Base-by-base conservation (phyloP, 2,797 vertebrate genomes). In the Babyrousa celebensis region DNA sequence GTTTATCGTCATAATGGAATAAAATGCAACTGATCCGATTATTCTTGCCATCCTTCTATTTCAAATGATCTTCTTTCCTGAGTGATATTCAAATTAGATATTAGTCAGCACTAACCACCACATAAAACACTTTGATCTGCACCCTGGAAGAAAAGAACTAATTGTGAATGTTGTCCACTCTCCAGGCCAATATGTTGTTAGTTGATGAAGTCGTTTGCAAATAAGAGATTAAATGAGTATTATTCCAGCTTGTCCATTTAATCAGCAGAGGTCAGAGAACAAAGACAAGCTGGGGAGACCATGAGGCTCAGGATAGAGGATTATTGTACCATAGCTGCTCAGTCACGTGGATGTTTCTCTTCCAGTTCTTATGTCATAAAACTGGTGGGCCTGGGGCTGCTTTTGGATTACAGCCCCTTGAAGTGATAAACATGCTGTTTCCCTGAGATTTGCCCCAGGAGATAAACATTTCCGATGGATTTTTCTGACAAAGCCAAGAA, bases 391-490 rank as follows among this genome's bases (percentile, higher is more conserved):
- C 97, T 95, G 96, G 97, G 97, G 97, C 97, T 98, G 98, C 97
- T 97, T 98, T 97, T 97, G 98, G 96, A 98, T 98, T 98, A 98
- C 91, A 97, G 98, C 97, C 89, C 97, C 97, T 98, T 94, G 95
- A 98, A 98, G 97, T 98, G 98, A 98, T 98, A 98, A 98, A 98
- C 98, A 98, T 96, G 95, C 98, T 98, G 97, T 98, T 98, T 98
- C 98, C 98, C 97, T 97, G 98, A 98, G 97, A 98, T 98, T 98
- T 98, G 97, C 98, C 98, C 98, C 98, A 97, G 97, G 98, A 98
- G 98, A 99, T 98, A 98, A 98, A 98, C 97, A 99, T 98, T 98
- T 98, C 98, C 97, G 93, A 98, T 98, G 98, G 98, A 98, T 98
- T 98, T 98, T 98, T 98, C 98, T 98, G 98, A 98, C 98, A 98